A percentile compares a stretch with the other conserved stretches of the same genome.
Evolutionary conservation across 2,113 vertebrate species (phyloP).

Genomic region (Forbesichthys agassizii): DNA sequence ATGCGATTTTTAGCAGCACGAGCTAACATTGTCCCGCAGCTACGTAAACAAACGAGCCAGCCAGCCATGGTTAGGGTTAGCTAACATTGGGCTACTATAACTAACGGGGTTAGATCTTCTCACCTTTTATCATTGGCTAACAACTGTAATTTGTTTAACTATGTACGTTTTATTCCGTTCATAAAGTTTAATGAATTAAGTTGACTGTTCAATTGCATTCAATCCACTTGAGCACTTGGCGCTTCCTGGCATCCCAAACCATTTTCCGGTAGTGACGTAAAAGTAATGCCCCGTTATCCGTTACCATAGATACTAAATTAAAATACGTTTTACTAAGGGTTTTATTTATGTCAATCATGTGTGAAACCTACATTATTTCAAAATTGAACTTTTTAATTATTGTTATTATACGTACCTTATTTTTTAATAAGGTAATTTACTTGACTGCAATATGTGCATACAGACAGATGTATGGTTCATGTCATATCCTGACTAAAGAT

Average conservation of each 20-base stretch:
- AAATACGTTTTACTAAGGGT: neutral
- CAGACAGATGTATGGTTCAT: no score
- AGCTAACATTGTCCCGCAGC: constrained; percentile 56
- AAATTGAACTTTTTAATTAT: no score
- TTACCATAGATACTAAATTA: constrained; percentile 43
- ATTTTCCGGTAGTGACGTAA: constrained; percentile 61
- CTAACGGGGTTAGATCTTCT: neutral
- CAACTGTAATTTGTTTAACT: neutral
- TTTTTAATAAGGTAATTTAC: no score
- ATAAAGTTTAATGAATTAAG: constrained; percentile 38
- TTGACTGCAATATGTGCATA: no score
- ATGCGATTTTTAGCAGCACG: constrained; percentile 62
- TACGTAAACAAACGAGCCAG: constrained; percentile 40
- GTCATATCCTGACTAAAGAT: no score
- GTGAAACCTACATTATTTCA: no score
- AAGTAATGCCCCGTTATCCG: constrained; percentile 32
- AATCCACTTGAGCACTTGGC: constrained; percentile 22
- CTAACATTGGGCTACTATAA: constrained; percentile 19
- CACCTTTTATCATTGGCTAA: constrained; percentile 30
- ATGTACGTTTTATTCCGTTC: neutral
- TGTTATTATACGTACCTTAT: no score
- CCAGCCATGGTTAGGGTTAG: neutral
- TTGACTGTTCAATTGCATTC: constrained; percentile 53
- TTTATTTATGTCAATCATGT: no score
- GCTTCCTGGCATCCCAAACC: constrained; percentile 41